Percentiles rank a stretch among this genome's conserved stretches.
These are phyloP conservation scores for Scleropages formosus DNA, from an alignment of 2,797 vertebrate species.

Conservation along the genomic window DNA sequence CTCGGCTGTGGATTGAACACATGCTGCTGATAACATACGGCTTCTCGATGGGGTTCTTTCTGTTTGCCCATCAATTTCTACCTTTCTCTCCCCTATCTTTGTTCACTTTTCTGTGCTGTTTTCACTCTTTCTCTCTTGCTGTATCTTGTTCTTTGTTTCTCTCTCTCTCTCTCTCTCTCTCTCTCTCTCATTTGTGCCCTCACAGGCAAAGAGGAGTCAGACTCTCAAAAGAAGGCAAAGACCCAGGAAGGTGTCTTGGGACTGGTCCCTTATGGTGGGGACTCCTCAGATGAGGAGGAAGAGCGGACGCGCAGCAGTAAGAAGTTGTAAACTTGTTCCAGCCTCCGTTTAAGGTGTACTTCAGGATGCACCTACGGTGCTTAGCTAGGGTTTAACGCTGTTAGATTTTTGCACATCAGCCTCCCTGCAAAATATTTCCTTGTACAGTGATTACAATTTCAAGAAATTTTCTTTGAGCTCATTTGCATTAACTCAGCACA, in stretches of 20 bases:
- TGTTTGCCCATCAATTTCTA: slow-evolving; percentile 32
- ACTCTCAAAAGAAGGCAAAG: slow-evolving; percentile 61
- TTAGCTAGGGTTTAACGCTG: background rate
- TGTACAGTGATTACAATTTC: slow-evolving; percentile 34
- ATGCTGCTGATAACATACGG: slow-evolving; percentile 62
- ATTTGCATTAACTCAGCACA: slow-evolving; percentile 49
- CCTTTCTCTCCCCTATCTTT: background rate
- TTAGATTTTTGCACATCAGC: background rate
- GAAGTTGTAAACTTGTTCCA: slow-evolving; percentile 54
- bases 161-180: background rate
- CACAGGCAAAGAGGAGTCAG: slow-evolving; percentile 55
- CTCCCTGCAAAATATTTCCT: slow-evolving; percentile 20
- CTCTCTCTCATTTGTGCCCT: slow-evolving; percentile 41
- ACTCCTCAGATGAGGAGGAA: slow-evolving; percentile 77
- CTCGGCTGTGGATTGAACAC: slow-evolving; percentile 62
- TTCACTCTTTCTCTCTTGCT: slow-evolving; percentile 20
- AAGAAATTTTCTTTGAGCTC: background rate
- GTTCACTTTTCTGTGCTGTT: slow-evolving; percentile 28
- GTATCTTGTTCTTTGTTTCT: background rate
- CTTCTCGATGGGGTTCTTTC: slow-evolving; percentile 59
- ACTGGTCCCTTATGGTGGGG: slow-evolving; percentile 71
- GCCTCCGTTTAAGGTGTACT: slow-evolving; percentile 40
- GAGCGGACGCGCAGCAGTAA: slow-evolving; percentile 68
- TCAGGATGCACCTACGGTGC: slow-evolving; percentile 17
- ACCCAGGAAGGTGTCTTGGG: slow-evolving; percentile 52